These are phyloP conservation scores for Amphipoea oculea DNA, from an alignment of 2,888 invertebrate species.

Conservation along the genomic window DNA sequence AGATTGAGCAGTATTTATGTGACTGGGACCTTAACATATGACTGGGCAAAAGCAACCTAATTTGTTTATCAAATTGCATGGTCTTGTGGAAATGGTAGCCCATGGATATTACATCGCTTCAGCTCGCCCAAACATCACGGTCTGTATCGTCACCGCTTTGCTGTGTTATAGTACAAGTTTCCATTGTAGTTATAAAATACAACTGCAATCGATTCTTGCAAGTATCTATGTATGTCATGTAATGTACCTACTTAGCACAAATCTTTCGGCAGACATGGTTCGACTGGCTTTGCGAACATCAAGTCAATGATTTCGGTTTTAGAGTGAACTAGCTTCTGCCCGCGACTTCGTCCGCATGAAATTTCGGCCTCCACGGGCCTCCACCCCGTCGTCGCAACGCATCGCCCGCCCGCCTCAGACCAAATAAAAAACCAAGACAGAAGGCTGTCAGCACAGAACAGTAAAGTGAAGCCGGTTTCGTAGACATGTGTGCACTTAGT, in stretches of 20 bases:
- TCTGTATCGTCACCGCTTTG: background rate
- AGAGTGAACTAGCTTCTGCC: background rate
- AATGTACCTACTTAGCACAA: background rate
- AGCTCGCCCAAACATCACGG: background rate
- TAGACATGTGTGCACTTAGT: too few species aligned
- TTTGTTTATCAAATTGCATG: background rate
- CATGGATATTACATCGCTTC: background rate
- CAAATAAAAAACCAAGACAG: too few species aligned
- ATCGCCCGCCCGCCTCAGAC: too few species aligned
- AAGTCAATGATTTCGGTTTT: background rate
- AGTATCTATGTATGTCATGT: background rate
- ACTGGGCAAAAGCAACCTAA: background rate
- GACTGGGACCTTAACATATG: too few species aligned
- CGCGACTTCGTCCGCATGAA: too few species aligned
- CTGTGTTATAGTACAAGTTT: background rate
- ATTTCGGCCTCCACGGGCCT: too few species aligned
- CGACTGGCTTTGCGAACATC: background rate
- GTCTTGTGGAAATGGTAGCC: background rate
- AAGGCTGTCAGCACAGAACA: too few species aligned
- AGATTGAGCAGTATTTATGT: too few species aligned
- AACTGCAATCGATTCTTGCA: background rate
- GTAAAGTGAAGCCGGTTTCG: too few species aligned
- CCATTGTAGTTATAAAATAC: background rate
- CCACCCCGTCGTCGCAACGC: too few species aligned
- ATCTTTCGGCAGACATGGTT: background rate